A percentile compares a stretch with the other conserved stretches of the same genome.
phyloP scores from a whole-genome alignment of 2,888 invertebrate genomes.

The Eristalis intricaria region DNA sequence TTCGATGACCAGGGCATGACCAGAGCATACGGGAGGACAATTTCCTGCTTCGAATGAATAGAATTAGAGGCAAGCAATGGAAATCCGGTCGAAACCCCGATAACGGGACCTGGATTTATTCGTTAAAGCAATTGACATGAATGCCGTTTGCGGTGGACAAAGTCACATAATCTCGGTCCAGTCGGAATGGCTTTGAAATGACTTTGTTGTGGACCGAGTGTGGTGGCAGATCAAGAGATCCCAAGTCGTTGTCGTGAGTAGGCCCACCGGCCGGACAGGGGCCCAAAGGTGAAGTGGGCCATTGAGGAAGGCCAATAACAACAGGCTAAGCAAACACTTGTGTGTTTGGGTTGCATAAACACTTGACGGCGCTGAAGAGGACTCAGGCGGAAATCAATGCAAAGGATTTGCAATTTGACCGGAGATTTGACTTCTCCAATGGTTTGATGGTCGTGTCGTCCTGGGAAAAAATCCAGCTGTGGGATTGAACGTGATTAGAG shows the following conservation, averaged over 20 bases:
- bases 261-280: background rate
- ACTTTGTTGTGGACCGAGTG: background rate
- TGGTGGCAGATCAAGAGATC: background rate
- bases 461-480: too few species aligned
- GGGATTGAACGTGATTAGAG: too few species aligned
- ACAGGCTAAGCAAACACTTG: background rate
- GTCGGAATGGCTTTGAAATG: background rate
- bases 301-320: background rate
- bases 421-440: background rate
- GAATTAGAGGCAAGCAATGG: conserved; percentile 23
- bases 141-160: background rate
- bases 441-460: too few species aligned
- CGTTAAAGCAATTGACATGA: conserved; percentile 4
- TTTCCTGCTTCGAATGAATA: conserved; percentile 16
- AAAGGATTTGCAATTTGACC: background rate
- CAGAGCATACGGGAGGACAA: background rate
- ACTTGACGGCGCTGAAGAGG: background rate
- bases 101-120: conserved; percentile 40
- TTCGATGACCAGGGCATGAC: background rate
- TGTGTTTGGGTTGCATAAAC: background rate
- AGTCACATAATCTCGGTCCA: background rate
- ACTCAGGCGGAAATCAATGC: background rate
- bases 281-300: background rate
- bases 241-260: background rate
- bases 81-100: conserved; percentile 24